phyloP scores from a whole-genome alignment of 1,140 invertebrate genomes.

The Babylonia areolata region DNA sequence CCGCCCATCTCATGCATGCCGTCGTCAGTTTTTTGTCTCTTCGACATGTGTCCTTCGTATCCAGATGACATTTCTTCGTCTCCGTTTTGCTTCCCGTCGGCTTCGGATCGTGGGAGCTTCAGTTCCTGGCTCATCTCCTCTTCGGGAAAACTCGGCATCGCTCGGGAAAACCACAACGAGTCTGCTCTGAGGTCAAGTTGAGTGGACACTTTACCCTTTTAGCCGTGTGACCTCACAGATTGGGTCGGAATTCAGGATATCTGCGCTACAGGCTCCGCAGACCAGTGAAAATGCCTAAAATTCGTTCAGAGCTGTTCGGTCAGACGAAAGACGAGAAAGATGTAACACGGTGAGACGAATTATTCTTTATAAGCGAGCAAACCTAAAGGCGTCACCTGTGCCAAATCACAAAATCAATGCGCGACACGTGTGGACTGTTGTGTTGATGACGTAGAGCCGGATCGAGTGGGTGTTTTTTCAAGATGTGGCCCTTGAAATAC shows the following conservation, averaged over 20 bases:
- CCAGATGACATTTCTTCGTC: constrained; percentile 55
- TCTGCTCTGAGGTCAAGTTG: background rate
- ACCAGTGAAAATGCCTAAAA: no score
- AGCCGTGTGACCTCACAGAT: background rate
- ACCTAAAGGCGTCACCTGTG: no score
- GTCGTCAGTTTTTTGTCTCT: constrained; percentile 72
- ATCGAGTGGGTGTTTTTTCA: no score
- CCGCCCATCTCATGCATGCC: constrained; percentile 56
- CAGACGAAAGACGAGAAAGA: constrained; percentile 49
- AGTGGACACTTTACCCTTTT: background rate
- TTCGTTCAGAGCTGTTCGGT: constrained; percentile 47
- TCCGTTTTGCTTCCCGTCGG: constrained; percentile 27
- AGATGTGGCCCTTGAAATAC: no score
- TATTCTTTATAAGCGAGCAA: no score
- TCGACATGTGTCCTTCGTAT: constrained; percentile 71
- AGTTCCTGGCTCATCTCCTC: constrained; percentile 23
- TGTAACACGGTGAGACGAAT: constrained; percentile 48
- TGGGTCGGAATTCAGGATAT: background rate
- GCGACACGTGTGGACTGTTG: background rate
- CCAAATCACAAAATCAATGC: background rate
- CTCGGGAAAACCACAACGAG: constrained; percentile 16
- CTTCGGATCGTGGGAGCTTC: constrained; percentile 23
- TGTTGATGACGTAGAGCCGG: no score
- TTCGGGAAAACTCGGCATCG: constrained; percentile 31
- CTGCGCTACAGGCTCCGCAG: background rate